phyloP scores from a whole-genome alignment of 2,113 vertebrate genomes.

The Oncorhynchus nerka region DNA sequence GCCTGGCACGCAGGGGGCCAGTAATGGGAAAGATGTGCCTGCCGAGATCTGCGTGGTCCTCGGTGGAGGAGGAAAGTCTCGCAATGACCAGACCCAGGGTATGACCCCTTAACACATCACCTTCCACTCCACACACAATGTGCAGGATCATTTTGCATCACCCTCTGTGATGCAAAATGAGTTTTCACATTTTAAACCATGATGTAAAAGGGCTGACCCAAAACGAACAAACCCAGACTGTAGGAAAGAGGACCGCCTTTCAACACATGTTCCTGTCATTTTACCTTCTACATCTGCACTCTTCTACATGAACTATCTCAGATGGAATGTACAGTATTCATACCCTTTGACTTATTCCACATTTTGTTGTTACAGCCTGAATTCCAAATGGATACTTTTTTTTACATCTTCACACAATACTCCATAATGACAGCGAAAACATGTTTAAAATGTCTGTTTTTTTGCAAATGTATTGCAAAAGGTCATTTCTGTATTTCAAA shows the following conservation, averaged over 20 bases:
- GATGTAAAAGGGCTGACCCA: too few relatives aligned
- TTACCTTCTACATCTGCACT: not conserved
- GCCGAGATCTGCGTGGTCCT: slow-evolving; percentile 97
- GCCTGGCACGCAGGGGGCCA: slow-evolving; percentile 68
- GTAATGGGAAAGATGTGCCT: slow-evolving; percentile 82
- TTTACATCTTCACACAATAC: too few relatives aligned
- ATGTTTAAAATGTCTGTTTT: too few relatives aligned
- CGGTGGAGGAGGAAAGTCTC: slow-evolving; percentile 77
- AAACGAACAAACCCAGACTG: not conserved
- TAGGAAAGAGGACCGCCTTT: not conserved
- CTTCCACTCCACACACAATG: slow-evolving; percentile 29
- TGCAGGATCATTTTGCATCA: not conserved
- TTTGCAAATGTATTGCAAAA: too few relatives aligned
- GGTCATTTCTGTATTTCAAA: too few relatives aligned
- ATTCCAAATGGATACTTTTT: too few relatives aligned
- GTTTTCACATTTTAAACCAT: too few relatives aligned
- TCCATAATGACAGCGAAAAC: too few relatives aligned
- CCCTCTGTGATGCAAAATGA: not conserved
- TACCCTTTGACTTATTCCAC: too few relatives aligned
- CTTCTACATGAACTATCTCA: not conserved
- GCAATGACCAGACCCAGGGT: slow-evolving; percentile 91
- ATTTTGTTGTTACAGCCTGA: too few relatives aligned
- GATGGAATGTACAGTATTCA: too few relatives aligned
- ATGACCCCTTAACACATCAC: slow-evolving; percentile 55
- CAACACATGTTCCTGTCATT: too few relatives aligned